Conservation (phyloP, 2,888 invertebrate genomes). For the Lamellibrachia satsuma region DNA sequence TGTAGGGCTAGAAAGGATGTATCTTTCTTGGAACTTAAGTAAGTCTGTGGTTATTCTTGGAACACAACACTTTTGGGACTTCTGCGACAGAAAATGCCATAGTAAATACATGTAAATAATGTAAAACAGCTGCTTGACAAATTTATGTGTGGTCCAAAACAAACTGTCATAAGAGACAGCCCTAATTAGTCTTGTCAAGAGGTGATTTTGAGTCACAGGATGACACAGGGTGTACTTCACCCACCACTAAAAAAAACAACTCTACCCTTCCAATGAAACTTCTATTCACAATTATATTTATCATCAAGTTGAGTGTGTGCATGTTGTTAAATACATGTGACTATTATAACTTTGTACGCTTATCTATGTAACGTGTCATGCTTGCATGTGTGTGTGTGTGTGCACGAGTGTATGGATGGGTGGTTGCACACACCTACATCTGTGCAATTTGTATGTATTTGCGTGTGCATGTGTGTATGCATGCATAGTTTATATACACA, state of each 20-base stretch:
- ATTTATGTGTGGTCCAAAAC: neutral
- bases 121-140: neutral
- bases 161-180: neutral
- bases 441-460: neutral
- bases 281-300: neutral
- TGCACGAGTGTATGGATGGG: neutral
- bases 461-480: neutral
- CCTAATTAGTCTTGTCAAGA: conserved; percentile 3
- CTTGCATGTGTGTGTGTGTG: neutral
- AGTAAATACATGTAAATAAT: neutral
- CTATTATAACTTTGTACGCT: neutral
- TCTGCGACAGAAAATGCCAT: neutral
- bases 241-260: neutral
- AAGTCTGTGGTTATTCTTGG: neutral
- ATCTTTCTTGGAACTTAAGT: neutral
- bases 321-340: neutral
- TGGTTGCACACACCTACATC: neutral
- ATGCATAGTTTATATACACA: neutral
- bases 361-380: neutral
- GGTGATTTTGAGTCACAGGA: neutral
- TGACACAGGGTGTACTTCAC: neutral
- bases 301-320: neutral
- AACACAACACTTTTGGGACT: neutral
- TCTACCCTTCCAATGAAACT: neutral
- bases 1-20: neutral